A percentile compares a stretch with the other conserved stretches of the same genome.
phyloP scores from a whole-genome alignment of 1,140 invertebrate genomes.

The Caerostris extrusa region DNA sequence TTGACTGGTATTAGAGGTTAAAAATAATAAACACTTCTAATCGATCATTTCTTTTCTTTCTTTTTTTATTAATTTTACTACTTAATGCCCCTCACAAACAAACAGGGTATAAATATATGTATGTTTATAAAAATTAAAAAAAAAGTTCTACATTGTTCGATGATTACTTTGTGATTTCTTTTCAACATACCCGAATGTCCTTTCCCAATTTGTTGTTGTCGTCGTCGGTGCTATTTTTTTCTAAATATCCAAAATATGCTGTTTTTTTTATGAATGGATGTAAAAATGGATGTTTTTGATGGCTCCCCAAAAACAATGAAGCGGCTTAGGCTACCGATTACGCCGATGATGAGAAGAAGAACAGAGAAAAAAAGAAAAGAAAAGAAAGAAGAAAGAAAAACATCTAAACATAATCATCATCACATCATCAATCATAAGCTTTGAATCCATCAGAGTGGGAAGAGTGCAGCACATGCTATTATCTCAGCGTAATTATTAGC shows the following conservation, averaged over 20 bases:
- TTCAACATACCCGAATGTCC: not conserved
- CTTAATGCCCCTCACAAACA: not conserved
- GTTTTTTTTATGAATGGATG: not conserved
- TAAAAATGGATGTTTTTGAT: conserved; percentile 13
- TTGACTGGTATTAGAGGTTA: conserved; percentile 52
- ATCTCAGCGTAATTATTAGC: conserved; percentile 71
- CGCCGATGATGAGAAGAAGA: not conserved
- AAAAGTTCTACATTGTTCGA: not conserved
- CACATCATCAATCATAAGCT: conserved; percentile 70
- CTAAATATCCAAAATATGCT: not conserved
- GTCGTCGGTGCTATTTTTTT: not conserved
- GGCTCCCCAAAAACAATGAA: conserved; percentile 48
- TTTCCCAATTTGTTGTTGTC: not conserved
- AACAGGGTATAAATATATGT: not conserved
- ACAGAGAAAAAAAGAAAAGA: conserved; percentile 27
- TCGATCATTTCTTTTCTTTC: not conserved
- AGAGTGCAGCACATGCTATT: conserved; percentile 56
- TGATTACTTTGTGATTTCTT: conserved; percentile 19
- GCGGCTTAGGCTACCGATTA: conserved; percentile 39
- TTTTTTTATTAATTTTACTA: no score
- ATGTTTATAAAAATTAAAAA: not conserved
- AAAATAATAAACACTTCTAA: conserved; percentile 56
- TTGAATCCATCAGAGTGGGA: conserved; percentile 66
- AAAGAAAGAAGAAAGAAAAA: conserved; percentile 42
- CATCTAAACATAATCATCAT: conserved; percentile 70